A percentile compares a stretch with the other conserved stretches of the same genome.
These are phyloP conservation scores for Ametastegia equiseti DNA, from an alignment of 2,888 invertebrate species.

Conservation along the genomic window DNA sequence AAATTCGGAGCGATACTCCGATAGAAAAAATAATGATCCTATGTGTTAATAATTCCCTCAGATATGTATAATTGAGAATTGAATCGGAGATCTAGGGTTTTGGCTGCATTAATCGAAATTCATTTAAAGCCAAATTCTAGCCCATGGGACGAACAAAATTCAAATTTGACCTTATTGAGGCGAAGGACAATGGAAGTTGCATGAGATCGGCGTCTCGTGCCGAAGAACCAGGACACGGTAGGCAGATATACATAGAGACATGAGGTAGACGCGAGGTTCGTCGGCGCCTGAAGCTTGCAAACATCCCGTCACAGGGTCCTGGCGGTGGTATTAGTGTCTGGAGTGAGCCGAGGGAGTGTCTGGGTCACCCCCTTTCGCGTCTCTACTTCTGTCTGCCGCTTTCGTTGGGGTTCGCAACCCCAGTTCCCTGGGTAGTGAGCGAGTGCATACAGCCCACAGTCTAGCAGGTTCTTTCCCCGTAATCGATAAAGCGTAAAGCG, in stretches of 20 bases:
- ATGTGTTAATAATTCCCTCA: too few relatives aligned
- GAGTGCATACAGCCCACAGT: constrained; percentile 27
- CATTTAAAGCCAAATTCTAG: too few relatives aligned
- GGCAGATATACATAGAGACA: constrained; percentile 6
- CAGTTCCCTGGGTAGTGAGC: constrained; percentile 39
- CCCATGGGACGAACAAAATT: too few relatives aligned
- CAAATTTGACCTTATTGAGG: too few relatives aligned
- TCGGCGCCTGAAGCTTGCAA: constrained; percentile 56
- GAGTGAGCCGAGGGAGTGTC: constrained; percentile 65
- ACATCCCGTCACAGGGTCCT: constrained; percentile 59
- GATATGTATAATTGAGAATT: too few relatives aligned
- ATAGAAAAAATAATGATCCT: too few relatives aligned
- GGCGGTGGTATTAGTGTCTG: background rate
- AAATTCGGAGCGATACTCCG: too few relatives aligned
- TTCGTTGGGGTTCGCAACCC: constrained; percentile 68
- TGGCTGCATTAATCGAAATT: too few relatives aligned
- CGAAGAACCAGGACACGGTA: background rate
- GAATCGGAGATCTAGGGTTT: too few relatives aligned
- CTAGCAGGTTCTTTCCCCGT: constrained; percentile 35
- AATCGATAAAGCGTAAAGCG: constrained; percentile 43
- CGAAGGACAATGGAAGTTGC: too few relatives aligned
- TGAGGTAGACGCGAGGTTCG: background rate
- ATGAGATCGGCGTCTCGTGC: too few relatives aligned
- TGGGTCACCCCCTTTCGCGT: constrained; percentile 73
- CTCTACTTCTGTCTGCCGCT: constrained; percentile 67